These are phyloP conservation scores for Drosophila parvula DNA, from an alignment of 1,140 invertebrate species.

Conservation along the genomic window DNA sequence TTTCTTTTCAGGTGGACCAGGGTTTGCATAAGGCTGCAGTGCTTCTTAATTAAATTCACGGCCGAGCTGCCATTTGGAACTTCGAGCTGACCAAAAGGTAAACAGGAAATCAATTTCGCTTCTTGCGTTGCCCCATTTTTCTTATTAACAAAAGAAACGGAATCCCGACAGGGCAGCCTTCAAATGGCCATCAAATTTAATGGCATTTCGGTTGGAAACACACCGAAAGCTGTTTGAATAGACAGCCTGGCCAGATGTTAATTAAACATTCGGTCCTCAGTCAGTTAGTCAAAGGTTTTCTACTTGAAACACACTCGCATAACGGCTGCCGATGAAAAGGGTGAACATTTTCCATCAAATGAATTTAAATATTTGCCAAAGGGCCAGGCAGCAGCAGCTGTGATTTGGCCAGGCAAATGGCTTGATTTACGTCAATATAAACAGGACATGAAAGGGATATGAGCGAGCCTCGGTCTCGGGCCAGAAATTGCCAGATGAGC, in stretches of 20 bases:
- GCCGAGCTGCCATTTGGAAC: conserved; percentile 30
- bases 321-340: conserved; percentile 48
- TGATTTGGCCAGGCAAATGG: conserved; percentile 60
- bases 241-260: conserved; percentile 53
- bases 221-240: conserved; percentile 27
- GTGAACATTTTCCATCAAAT: conserved; percentile 54
- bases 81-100: conserved; percentile 67
- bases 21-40: conserved; percentile 43
- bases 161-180: conserved; percentile 32
- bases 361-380: conserved; percentile 72
- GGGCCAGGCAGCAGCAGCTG: conserved; percentile 37
- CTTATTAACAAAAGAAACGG: conserved; percentile 36
- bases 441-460: conserved; percentile 55
- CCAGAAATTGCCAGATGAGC: conserved; percentile 33
- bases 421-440: conserved; percentile 72
- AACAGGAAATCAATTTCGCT: conserved; percentile 67
- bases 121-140: conserved; percentile 8
- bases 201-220: conserved; percentile 45
- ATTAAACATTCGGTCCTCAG: conserved; percentile 60
- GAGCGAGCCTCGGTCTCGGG: conserved; percentile 8
- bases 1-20: conserved; percentile 18
- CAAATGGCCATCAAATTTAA: conserved; percentile 56
- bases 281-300: conserved; percentile 24
- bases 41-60: conserved; percentile 68
- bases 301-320: conserved; percentile 13